These are phyloP conservation scores for Phocoena phocoena DNA, from an alignment of 2,113 vertebrate genomes.

Conservation along the genomic window DNA sequence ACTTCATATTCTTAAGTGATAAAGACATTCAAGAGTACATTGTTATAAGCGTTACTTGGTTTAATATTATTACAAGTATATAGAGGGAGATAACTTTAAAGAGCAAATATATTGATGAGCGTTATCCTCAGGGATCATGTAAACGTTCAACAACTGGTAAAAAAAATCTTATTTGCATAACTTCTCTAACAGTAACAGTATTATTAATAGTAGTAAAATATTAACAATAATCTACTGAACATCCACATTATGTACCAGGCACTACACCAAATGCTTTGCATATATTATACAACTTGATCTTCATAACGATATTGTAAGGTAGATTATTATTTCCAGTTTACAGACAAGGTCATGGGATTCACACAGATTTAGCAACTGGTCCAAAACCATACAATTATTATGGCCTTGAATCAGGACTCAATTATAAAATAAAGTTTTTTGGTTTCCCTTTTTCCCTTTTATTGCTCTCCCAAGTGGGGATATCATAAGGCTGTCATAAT, in stretches of 20 bases:
- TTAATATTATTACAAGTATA: neutral
- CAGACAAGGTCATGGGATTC: neutral
- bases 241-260: neutral
- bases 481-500: neutral
- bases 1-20: neutral
- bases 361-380: neutral
- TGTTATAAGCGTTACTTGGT: neutral
- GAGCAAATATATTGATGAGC: neutral
- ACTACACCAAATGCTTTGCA: neutral
- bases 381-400: neutral
- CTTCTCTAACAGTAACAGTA: neutral
- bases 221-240: neutral
- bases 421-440: conserved; percentile 1
- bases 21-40: neutral
- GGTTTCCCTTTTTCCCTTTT: neutral
- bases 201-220: neutral
- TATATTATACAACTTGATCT: neutral
- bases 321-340: neutral
- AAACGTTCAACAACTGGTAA: neutral
- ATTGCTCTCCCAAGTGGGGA: neutral
- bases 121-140: neutral
- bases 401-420: neutral
- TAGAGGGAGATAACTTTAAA: neutral
- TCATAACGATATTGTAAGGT: neutral
- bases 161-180: neutral